A percentile compares a stretch with the other conserved stretches of the same genome.
Conservation (phyloP, 1,140 invertebrate genomes). For the Laodelphax striatellus region DNA sequence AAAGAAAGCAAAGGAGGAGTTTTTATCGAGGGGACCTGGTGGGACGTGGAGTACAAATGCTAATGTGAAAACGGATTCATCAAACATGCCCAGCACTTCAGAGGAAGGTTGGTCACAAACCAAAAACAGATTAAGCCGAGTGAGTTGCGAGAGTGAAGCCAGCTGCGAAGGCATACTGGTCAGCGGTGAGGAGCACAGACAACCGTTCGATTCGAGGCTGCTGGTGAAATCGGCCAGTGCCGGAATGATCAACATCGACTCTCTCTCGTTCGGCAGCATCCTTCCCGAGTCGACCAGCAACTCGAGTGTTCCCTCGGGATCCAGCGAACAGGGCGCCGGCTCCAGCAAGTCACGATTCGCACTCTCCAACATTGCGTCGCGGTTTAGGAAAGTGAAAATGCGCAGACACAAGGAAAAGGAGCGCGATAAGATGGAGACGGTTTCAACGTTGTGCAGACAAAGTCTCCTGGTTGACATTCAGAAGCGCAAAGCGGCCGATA, state of each 20-base stretch:
- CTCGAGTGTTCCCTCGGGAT: background rate
- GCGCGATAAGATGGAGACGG: constrained; percentile 36
- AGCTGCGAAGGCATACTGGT: constrained; percentile 28
- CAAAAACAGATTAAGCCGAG: constrained; percentile 36
- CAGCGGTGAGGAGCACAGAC: constrained; percentile 9
- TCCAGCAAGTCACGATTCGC: constrained; percentile 33
- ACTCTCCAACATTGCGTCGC: constrained; percentile 48
- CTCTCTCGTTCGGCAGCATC: background rate
- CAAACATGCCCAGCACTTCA: too few relatives aligned
- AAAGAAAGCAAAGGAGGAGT: constrained; percentile 49
- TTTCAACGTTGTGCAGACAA: constrained; percentile 50
- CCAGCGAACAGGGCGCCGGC: background rate
- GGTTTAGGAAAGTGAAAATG: constrained; percentile 42
- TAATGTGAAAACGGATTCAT: background rate
- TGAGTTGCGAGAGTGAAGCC: constrained; percentile 43
- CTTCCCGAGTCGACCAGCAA: background rate
- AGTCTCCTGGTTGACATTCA: constrained; percentile 48
- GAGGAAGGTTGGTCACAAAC: constrained; percentile 10
- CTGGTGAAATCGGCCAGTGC: constrained; percentile 55
- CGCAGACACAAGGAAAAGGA: constrained; percentile 33
- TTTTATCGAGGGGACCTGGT: constrained; percentile 30
- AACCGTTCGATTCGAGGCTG: constrained; percentile 16
- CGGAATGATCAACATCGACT: constrained; percentile 54
- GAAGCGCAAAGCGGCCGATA: constrained; percentile 8
- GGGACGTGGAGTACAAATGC: background rate